Evolutionary conservation across 2,888 invertebrate species (phyloP), one percentile per base, ranked within the genome.

Genomic region (Pyrrhia umbra): DNA sequence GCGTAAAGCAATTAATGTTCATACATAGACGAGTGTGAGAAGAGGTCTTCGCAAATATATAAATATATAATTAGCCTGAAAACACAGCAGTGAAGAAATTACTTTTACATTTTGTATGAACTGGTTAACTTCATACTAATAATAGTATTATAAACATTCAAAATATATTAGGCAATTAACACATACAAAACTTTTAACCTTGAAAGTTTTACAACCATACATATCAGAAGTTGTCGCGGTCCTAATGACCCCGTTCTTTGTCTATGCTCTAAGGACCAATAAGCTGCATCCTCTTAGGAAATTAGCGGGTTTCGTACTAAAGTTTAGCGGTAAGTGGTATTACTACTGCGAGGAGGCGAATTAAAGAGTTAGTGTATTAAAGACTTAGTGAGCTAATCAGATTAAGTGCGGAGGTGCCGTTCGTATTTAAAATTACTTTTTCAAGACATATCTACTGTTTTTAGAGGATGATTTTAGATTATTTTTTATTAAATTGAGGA

Each of bases 171-270:
- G 49, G 51, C 30, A 42, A 55, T 68, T 73, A 49, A 46, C 60
- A 68, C 37, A 2, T 39, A 68, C 77, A 68, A 80, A 73, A 63
- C 57, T 67, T 67, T 68, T 80, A 64, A 54, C 50, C 49, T 68
- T 50, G 45, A 67, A 65, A 80, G 63, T 66, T 68, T 77, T 76
- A 77, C 59, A 74, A 80, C 30, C 16, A n/a, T 49, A 49, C 47
- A 49, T 76, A 71, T 57, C 56, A 60, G 21, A 54, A 42, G 60
- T 68, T 52, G 75, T 65, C 47, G 30, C 18, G 16, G 43, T 47
- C 50, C 42, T 59, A 59, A 64, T 20, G 39, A 63, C 58, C 18
- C n/a, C 18, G 30, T 62, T 60, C 54, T 62, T 55, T 71, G 66
- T 76, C 45, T 42, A n/a, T 20, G 18, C 52, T 51, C 37, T 13